These are phyloP conservation scores for Brachyptera risi DNA, from an alignment of 2,888 invertebrate species.

Conservation along the genomic window DNA sequence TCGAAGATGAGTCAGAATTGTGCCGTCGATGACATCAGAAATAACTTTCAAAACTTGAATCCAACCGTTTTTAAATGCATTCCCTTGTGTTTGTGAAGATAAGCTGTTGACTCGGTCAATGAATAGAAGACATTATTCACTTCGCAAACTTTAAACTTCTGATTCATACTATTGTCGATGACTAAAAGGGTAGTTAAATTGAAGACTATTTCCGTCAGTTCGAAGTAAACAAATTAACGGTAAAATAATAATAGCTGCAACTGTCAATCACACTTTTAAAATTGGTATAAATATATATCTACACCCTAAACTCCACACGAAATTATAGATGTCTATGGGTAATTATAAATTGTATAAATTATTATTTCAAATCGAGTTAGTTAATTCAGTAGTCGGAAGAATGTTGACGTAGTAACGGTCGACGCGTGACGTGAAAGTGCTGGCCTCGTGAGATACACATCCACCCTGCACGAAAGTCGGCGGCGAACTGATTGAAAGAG, in stretches of 20 bases:
- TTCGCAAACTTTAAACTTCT: background rate
- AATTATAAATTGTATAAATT: no score
- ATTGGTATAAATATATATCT: no score
- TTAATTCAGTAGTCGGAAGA: no score
- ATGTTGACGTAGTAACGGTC: background rate
- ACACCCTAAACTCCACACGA: no score
- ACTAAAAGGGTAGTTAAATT: background rate
- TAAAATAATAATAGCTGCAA: background rate
- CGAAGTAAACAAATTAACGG: no score
- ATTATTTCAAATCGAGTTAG: no score
- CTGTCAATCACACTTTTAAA: background rate
- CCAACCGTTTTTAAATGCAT: background rate
- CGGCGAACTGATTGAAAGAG: constrained; percentile 4
- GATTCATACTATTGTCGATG: background rate
- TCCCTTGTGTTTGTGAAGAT: background rate
- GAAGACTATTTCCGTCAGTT: background rate
- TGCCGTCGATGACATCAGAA: constrained; percentile 19
- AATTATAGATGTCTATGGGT: no score
- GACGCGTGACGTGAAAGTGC: background rate
- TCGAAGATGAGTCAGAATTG: constrained; percentile 15
- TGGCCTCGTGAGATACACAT: background rate
- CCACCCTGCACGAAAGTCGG: background rate
- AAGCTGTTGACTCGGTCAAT: no score
- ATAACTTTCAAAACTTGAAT: constrained; percentile 9
- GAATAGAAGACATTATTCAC: background rate